Evolutionary conservation across 2,797 vertebrate species (phyloP).

Genomic region (Squalus acanthias): DNA sequence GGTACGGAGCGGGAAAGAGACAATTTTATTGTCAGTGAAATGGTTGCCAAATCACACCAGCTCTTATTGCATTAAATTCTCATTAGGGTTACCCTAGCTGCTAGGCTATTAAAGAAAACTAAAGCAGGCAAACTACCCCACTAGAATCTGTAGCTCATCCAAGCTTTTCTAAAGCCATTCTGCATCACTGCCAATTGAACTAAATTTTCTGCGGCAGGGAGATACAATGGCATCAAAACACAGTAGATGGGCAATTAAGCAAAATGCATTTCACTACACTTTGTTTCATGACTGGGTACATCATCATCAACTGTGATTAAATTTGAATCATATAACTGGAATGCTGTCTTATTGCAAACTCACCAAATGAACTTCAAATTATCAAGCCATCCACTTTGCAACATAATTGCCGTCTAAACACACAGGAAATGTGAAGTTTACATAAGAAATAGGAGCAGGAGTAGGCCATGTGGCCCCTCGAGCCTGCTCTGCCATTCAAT

Average conservation of each 20-base stretch:
- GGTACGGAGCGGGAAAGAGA: not conserved
- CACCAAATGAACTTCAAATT: not conserved
- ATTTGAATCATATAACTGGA: constrained; percentile 15
- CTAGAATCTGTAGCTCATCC: not conserved
- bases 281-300: not conserved
- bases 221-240: not conserved
- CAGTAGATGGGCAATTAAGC: not conserved
- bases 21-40: not conserved
- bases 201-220: not conserved
- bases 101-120: not conserved
- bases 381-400: not conserved
- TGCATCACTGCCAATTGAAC: not conserved
- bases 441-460: not conserved
- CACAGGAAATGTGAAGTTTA: not conserved
- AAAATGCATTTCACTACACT: constrained; percentile 14
- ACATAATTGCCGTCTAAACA: not conserved
- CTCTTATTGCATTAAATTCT: not conserved
- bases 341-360: constrained; percentile 30
- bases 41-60: not conserved
- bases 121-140: not conserved
- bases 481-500: not conserved
- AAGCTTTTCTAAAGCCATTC: not conserved
- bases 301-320: constrained; percentile 26
- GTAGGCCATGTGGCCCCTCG: not conserved
- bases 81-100: not conserved